Conservation (phyloP, 2,888 invertebrate genomes). For the Cheilosia impressa region DNA sequence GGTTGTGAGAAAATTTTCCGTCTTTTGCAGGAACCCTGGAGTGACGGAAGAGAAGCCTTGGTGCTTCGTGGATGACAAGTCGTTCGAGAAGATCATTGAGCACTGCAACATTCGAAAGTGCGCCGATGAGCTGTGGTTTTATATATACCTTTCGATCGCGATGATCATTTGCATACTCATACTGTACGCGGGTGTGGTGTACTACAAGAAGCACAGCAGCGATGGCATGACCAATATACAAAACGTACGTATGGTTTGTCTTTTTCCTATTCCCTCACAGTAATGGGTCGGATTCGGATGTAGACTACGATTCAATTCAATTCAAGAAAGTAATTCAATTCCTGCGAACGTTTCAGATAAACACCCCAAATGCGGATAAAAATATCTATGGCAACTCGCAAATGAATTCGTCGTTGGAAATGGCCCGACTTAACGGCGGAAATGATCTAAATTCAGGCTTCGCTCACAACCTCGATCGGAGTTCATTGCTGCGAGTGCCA, state of each 20-base stretch:
- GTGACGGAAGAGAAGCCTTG: slow-evolving; percentile 92
- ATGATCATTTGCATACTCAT: slow-evolving; percentile 85
- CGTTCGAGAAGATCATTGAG: slow-evolving; percentile 88
- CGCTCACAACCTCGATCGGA: slow-evolving; percentile 83
- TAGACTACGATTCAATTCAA: not conserved
- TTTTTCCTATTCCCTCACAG: too few species aligned
- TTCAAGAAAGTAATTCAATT: not conserved
- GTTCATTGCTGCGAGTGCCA: slow-evolving; percentile 86
- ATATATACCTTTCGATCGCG: slow-evolving; percentile 88
- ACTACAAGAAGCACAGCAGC: slow-evolving; percentile 86
- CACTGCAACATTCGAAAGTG: slow-evolving; percentile 95
- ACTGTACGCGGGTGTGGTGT: slow-evolving; percentile 86
- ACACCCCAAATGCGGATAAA: slow-evolving; percentile 89
- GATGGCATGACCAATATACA: slow-evolving; percentile 87
- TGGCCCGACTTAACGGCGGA: slow-evolving; percentile 90
- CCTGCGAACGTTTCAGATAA: slow-evolving; percentile 83
- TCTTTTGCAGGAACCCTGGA: slow-evolving; percentile 91
- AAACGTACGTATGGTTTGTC: slow-evolving; percentile 84
- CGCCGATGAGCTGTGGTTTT: slow-evolving; percentile 92
- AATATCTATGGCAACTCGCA: slow-evolving; percentile 93
- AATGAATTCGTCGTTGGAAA: slow-evolving; percentile 91
- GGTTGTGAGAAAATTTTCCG: not conserved
- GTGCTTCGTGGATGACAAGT: slow-evolving; percentile 92
- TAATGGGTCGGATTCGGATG: too few species aligned
- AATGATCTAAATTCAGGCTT: slow-evolving; percentile 77